Conservation (phyloP, 2,113 vertebrate species). For the Caracal caracal region DNA sequence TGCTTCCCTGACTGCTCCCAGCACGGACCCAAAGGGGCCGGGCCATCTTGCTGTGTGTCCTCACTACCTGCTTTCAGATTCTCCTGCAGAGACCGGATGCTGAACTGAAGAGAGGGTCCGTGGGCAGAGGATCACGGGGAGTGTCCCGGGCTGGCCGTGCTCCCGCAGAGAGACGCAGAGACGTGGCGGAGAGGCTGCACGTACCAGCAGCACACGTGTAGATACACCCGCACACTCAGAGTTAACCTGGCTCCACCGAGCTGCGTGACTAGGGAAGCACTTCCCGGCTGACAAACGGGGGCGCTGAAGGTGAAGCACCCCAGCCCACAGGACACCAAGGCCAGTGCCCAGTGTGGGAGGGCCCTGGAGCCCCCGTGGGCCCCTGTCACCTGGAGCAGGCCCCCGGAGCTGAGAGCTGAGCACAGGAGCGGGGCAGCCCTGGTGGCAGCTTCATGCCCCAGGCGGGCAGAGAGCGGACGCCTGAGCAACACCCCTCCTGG, state of each 20-base stretch:
- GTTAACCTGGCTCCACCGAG: not conserved
- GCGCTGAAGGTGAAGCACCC: not conserved
- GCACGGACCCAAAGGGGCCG: not conserved
- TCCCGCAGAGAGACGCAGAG: not conserved
- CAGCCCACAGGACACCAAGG: not conserved
- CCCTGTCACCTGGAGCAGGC: not conserved
- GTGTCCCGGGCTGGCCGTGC: not conserved
- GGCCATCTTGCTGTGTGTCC: too few relatives aligned
- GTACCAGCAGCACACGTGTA: fast-evolving
- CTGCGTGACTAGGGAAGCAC: not conserved
- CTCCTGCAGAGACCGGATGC: not conserved
- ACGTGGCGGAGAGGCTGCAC: not conserved
- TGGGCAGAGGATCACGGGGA: not conserved
- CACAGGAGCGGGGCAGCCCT: not conserved
- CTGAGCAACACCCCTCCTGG: not conserved
- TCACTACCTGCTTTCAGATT: not conserved
- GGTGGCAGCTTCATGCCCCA: not conserved
- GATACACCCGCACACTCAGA: not conserved
- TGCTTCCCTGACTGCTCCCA: not conserved
- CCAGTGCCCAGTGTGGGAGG: not conserved
- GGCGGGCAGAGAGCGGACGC: not conserved
- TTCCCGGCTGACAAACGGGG: not conserved
- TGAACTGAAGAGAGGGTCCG: not conserved
- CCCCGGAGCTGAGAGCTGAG: not conserved
- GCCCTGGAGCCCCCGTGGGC: not conserved